Conservation (phyloP, 2,797 vertebrate species). For the Masticophis lateralis region DNA sequence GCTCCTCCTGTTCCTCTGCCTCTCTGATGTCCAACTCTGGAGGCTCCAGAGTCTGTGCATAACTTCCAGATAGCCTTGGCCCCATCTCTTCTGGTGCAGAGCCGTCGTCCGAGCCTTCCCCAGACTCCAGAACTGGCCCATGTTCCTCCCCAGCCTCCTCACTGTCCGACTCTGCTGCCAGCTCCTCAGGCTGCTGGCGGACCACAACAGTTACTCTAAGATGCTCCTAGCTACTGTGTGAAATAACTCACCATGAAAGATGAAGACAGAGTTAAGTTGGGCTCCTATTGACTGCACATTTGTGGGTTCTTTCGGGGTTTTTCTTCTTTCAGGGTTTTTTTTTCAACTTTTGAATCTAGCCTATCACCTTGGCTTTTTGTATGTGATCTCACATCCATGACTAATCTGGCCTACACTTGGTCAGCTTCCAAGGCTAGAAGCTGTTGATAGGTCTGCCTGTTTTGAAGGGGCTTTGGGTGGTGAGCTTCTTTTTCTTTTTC, state of each 20-base stretch:
- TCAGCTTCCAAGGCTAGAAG: not conserved
- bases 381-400: not conserved
- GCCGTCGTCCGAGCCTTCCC: no score
- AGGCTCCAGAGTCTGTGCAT: no score
- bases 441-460: not conserved
- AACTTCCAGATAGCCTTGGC: no score
- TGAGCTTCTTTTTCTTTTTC: not conserved
- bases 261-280: not conserved
- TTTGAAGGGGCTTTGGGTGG: not conserved
- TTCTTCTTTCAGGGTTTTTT: not conserved
- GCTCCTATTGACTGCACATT: not conserved
- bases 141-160: no score
- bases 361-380: not conserved
- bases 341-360: not conserved
- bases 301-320: not conserved
- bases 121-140: no score
- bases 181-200: no score
- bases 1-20: no score
- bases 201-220: not conserved
- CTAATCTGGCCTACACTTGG: not conserved
- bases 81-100: no score
- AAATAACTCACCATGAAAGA: not conserved
- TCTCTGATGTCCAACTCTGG: no score
- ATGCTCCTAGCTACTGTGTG: not conserved
- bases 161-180: no score